phyloP scores from a whole-genome alignment of 2,888 invertebrate species.

The Nephrotoma appendiculata region DNA sequence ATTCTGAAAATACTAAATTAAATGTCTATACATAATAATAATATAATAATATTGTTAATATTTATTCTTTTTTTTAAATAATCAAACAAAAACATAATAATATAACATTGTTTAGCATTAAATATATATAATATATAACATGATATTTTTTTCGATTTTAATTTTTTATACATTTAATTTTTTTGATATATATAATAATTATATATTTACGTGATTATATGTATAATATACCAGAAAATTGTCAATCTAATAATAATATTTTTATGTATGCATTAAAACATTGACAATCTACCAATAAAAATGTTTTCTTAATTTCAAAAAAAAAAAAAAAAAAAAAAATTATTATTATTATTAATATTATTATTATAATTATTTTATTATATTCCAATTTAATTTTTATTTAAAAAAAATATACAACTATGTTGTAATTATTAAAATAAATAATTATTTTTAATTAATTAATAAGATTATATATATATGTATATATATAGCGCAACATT shows the following conservation, averaged over 20 bases:
- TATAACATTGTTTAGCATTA: conserved; percentile 1
- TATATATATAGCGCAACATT: not conserved
- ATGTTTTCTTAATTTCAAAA: not conserved
- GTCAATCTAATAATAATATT: not conserved
- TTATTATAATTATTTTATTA: not conserved
- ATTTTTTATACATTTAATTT: not conserved
- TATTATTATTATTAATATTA: not conserved
- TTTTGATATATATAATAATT: not conserved
- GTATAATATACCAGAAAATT: not conserved
- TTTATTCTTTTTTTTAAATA: not conserved
- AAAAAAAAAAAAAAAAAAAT: not conserved
- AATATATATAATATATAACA: conserved; percentile 5
- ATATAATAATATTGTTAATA: not conserved
- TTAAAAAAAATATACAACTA: not conserved
- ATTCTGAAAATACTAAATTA: not conserved
- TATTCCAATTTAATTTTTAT: not conserved
- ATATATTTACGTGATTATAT: not conserved
- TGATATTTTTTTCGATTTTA: not conserved
- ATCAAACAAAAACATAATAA: conserved; percentile 5
- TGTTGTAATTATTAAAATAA: not conserved
- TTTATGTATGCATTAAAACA: not conserved
- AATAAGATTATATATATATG: not conserved
- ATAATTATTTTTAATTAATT: not conserved
- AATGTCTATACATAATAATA: not conserved
- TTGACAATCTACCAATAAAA: not conserved